These are phyloP conservation scores for Callimorpha dominula DNA, from an alignment of 2,888 invertebrate species.

Conservation along the genomic window DNA sequence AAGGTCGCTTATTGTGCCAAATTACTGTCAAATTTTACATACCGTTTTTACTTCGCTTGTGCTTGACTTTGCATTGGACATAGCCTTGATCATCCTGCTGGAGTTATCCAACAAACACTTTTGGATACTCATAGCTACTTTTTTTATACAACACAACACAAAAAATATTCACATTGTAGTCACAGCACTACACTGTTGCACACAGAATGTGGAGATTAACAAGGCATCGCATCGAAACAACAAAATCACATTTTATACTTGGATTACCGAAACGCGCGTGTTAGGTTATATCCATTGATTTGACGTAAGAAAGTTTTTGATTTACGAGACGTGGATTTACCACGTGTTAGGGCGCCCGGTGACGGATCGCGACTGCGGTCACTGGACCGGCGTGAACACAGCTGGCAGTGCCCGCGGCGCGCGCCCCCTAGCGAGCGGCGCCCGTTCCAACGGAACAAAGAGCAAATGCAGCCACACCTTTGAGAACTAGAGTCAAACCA, in stretches of 20 bases:
- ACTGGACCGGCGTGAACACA: conserved; percentile 58
- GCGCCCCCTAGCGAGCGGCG: conserved; percentile 61
- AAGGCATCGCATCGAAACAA: conserved; percentile 64
- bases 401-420: conserved; percentile 54
- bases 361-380: conserved; percentile 68
- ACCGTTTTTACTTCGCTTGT: conserved; percentile 81
- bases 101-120: conserved; percentile 85
- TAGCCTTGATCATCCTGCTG: conserved; percentile 85
- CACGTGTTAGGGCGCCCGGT: conserved; percentile 59
- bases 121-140: conserved; percentile 83
- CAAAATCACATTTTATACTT: conserved; percentile 75
- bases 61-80: conserved; percentile 81
- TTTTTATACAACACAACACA: conserved; percentile 64
- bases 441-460: conserved; percentile 55
- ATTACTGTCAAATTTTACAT: conserved; percentile 52
- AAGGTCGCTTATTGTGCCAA: conserved; percentile 52
- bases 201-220: conserved; percentile 58
- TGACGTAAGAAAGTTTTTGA: conserved; percentile 85
- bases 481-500: conserved; percentile 53
- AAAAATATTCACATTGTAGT: conserved; percentile 77
- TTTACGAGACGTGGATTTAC: conserved; percentile 46
- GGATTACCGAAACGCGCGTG: conserved; percentile 63
- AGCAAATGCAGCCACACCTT: conserved; percentile 64
- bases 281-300: conserved; percentile 87
- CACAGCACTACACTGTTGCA: conserved; percentile 65